Conservation (phyloP, 2,888 invertebrate species). For the Phragmatobia fuliginosa region DNA sequence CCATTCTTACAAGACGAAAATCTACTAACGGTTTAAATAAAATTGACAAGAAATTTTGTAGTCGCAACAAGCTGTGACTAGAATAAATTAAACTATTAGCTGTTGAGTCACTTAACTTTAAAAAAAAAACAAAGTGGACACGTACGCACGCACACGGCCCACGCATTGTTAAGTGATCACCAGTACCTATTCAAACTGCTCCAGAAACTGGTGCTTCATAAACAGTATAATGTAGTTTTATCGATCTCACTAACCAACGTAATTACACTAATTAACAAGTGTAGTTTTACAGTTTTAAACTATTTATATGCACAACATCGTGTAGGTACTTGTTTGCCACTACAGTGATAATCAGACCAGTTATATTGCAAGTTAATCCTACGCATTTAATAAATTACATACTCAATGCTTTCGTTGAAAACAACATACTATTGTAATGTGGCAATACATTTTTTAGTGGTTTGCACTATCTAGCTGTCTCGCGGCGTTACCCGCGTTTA, state of each 20-base stretch:
- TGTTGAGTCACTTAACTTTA: constrained; percentile 3
- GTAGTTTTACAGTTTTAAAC: background rate
- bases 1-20: constrained; percentile 28
- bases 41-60: constrained; percentile 28
- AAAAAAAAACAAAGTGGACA: background rate
- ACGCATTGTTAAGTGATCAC: background rate
- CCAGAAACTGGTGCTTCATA: background rate
- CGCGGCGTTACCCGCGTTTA: too few relatives aligned
- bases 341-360: background rate
- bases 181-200: background rate
- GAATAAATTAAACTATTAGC: constrained; percentile 11
- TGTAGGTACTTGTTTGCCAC: background rate
- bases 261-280: background rate
- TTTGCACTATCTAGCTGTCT: too few relatives aligned
- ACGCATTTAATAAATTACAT: background rate
- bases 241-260: background rate
- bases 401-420: background rate
- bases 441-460: background rate
- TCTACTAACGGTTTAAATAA: constrained; percentile 22
- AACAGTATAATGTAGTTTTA: constrained; percentile 2
- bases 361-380: background rate
- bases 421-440: background rate
- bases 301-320: background rate
- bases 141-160: background rate
- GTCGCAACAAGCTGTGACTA: constrained; percentile 12